phyloP scores from a whole-genome alignment of 2,888 invertebrate genomes.

The Folsomia candida region DNA sequence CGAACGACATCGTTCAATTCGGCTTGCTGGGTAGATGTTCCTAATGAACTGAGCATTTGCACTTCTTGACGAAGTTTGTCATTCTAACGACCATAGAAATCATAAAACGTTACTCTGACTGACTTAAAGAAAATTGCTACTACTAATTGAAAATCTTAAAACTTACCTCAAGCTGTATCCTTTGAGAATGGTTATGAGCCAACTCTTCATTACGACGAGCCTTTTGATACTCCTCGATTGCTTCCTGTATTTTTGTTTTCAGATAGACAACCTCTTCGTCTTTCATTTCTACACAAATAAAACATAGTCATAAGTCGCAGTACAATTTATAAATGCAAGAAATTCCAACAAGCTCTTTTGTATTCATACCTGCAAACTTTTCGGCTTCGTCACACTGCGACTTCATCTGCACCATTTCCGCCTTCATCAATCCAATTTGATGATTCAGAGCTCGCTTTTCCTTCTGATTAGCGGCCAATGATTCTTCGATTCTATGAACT shows the following conservation, averaged over 20 bases:
- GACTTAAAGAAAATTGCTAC: background rate
- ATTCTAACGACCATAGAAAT: constrained; percentile 31
- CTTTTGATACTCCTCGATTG: constrained; percentile 44
- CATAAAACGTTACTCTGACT: background rate
- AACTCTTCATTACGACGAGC: constrained; percentile 30
- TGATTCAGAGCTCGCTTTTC: constrained; percentile 48
- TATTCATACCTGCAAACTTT: constrained; percentile 39
- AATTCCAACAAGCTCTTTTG: background rate
- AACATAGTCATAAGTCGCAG: no score
- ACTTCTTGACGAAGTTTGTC: constrained; percentile 42
- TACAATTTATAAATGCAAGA: background rate
- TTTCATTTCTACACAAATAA: constrained; percentile 28
- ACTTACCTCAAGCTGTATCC: constrained; percentile 36
- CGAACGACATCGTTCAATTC: constrained; percentile 45
- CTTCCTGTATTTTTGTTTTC: constrained; percentile 42
- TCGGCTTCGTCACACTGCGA: constrained; percentile 35
- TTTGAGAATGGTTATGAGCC: constrained; percentile 30
- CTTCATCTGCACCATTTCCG: constrained; percentile 46
- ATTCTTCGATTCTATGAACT: constrained; percentile 36
- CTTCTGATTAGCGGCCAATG: constrained; percentile 34
- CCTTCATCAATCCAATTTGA: constrained; percentile 46
- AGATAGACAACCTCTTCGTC: constrained; percentile 43
- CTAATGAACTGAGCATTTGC: constrained; percentile 40
- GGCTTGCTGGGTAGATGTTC: constrained; percentile 42
- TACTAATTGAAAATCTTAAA: background rate